phyloP scores from a whole-genome alignment of 2,113 vertebrate genomes.

The Dicentrarchus labrax region DNA sequence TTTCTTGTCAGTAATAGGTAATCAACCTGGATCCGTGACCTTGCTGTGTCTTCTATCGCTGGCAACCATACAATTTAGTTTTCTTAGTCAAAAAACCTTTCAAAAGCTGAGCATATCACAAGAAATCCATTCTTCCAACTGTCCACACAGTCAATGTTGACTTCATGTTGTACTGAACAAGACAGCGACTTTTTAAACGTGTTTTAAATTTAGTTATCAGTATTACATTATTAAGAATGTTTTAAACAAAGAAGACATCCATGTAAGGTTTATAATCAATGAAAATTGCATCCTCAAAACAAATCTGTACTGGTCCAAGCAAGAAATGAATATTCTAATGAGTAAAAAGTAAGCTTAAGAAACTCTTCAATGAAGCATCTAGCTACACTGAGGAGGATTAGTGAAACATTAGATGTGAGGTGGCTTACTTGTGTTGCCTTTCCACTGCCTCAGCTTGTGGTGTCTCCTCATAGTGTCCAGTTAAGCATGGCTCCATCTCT shows the following conservation, averaged over 20 bases:
- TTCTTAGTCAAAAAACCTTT: neutral
- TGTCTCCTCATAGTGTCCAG: conserved; percentile 34
- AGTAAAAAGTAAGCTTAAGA: neutral
- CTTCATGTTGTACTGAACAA: neutral
- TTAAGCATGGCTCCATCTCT: conserved; percentile 29
- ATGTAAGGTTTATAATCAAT: neutral
- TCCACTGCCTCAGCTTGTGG: conserved; percentile 11
- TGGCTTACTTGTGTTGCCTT: conserved; percentile 33
- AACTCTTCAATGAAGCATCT: neutral
- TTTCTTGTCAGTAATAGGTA: neutral
- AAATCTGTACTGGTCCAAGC: neutral
- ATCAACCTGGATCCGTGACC: neutral
- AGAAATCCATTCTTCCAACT: neutral
- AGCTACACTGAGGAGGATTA: conserved; percentile 17
- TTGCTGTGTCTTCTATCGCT: neutral
- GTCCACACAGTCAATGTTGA: neutral
- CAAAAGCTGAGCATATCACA: neutral
- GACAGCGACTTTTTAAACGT: neutral
- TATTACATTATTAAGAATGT: neutral
- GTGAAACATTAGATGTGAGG: conserved; percentile 9
- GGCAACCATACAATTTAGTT: neutral
- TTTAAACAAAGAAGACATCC: neutral
- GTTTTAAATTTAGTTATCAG: neutral
- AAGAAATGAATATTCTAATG: conserved; percentile 4
- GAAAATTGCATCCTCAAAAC: neutral